Percentiles rank a stretch among this genome's conserved stretches.
These are phyloP conservation scores for Lathamus discolor DNA, from an alignment of 2,113 vertebrate genomes.

Conservation along the genomic window DNA sequence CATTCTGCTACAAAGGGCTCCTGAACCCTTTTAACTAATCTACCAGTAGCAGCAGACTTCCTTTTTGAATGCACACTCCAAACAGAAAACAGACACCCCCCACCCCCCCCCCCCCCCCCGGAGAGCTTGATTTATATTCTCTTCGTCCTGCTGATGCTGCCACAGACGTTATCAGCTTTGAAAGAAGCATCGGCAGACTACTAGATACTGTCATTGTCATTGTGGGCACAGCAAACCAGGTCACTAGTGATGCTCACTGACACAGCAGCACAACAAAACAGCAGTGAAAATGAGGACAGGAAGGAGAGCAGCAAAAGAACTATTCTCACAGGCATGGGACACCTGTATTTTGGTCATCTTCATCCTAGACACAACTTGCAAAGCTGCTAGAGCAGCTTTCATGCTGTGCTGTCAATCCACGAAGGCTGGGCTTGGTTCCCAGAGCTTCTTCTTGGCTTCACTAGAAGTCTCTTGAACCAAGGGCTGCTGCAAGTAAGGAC, in stretches of 20 bases:
- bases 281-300: not conserved
- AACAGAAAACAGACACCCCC: constrained; percentile 18
- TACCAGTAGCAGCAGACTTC: not conserved
- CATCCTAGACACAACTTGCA: not conserved
- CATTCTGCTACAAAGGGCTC: not conserved
- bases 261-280: not conserved
- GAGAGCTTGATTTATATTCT: constrained; percentile 32
- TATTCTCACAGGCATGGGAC: not conserved
- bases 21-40: not conserved
- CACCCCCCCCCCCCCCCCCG: not conserved
- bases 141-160: not conserved
- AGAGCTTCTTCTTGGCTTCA: not conserved
- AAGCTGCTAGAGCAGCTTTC: not conserved
- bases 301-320: not conserved
- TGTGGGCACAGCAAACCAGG: not conserved
- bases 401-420: not conserved
- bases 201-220: constrained; percentile 18
- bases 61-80: not conserved
- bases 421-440: not conserved
- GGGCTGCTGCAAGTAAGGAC: not conserved
- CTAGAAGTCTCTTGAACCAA: not conserved
- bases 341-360: not conserved
- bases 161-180: not conserved
- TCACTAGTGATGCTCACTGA: not conserved
- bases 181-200: constrained; percentile 4